Evolutionary conservation across 2,113 vertebrate species (phyloP), one percentile per base, ranked within the genome.

Genomic region (Xenopus laevis): DNA sequence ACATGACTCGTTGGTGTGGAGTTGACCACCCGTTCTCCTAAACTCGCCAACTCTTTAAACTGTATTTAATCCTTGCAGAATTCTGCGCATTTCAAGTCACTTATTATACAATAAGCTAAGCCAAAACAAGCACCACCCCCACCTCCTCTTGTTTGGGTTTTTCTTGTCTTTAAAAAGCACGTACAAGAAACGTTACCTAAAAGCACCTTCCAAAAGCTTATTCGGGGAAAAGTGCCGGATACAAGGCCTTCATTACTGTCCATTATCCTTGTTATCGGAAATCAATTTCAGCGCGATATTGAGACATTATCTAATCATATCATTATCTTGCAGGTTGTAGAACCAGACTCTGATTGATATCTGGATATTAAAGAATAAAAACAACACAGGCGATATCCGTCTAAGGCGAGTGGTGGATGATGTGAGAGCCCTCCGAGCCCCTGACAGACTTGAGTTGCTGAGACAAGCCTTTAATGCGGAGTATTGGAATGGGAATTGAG

Each of bases 401-500:
- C 47, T 50, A 50, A 16, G 55, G 3, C 52, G 72, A 68, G 40
- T 61, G 72, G 67, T 65, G 61, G 55, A 55, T 30, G 46, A 44
- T 15, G 47, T 2, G 47, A 47, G 46, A 47, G 46, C 46, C 2
- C 10, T 47, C 3, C 46, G 13, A 50, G 47, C 47, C 15, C 53
- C 17, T 55, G 58, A 60, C 47, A 50, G 47, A 50, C 47, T 21
- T 23, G 72, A 62, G 73, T 61, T 61, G 72, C 57, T 69, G 60
- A 70, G 68, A 71, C 61, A 66, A 85, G 83, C 79, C 53, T 80
- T 81, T 81, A 84, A 80, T 78, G 79, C 89, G 81, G 88, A 83
- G 84, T 89, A 81, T 86, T 84, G 90, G 85, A 85, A 86, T 89
- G 90, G 86, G 81, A 78, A 72, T 80, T 79, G 50, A 87, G 83